phyloP scores from a whole-genome alignment of 2,888 invertebrate species.

The Acronicta psi region DNA sequence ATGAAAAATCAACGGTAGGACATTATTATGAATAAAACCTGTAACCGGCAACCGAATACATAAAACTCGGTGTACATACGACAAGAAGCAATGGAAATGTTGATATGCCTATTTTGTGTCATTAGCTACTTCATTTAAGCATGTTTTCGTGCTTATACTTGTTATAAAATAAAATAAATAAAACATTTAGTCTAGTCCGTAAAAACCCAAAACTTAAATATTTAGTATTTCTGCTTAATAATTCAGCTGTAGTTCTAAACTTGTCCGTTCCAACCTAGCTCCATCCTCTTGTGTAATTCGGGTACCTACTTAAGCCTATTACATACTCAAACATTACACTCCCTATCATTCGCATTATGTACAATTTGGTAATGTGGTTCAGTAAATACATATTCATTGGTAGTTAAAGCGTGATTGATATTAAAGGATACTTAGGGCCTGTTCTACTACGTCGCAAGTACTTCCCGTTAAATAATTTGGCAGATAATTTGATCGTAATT shows the following conservation, averaged over 20 bases:
- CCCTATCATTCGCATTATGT: not conserved
- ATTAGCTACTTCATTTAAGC: no score
- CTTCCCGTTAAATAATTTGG: no score
- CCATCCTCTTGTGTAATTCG: not conserved
- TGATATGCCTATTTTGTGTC: no score
- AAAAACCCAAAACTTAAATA: not conserved
- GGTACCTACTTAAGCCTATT: not conserved
- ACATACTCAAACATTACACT: not conserved
- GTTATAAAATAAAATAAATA: no score
- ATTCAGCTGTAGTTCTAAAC: not conserved
- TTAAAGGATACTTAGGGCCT: no score
- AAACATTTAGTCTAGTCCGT: no score
- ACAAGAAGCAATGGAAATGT: not conserved
- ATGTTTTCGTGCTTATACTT: no score
- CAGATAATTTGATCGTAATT: no score
- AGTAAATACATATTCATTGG: no score
- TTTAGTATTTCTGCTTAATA: constrained; percentile 1
- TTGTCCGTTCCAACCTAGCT: not conserved
- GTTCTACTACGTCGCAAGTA: no score
- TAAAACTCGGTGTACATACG: constrained; percentile 1
- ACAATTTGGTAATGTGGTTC: no score
- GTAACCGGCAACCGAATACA: constrained; percentile 23
- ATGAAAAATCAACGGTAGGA: constrained; percentile 54
- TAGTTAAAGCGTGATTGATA: no score
- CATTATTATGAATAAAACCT: constrained; percentile 36